Evolutionary conservation across 2,113 vertebrate genomes (phyloP).

Genomic region (Nothobranchius furzeri): DNA sequence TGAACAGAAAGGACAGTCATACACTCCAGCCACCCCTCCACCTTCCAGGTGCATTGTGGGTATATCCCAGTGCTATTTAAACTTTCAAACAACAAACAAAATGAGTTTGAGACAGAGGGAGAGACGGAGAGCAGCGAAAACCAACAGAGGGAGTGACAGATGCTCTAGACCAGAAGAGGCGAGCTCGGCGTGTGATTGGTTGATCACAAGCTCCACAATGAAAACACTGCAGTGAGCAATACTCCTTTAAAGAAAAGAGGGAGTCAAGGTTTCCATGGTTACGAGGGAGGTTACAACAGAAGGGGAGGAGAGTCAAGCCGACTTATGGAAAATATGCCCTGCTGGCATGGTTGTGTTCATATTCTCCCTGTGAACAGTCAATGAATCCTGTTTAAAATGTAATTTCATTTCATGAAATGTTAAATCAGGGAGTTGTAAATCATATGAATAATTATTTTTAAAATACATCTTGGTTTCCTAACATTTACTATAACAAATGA

Average conservation of each 20-base stretch:
- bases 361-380: conserved; percentile 3
- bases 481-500: too few relatives aligned
- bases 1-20: conserved; percentile 19
- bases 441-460: too few relatives aligned
- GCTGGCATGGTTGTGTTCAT: conserved; percentile 36
- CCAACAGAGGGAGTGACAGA: conserved; percentile 67
- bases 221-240: conserved; percentile 27
- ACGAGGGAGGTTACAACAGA: conserved; percentile 59
- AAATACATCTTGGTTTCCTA: too few relatives aligned
- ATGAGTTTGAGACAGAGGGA: conserved; percentile 14
- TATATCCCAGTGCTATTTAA: conserved; percentile 45
- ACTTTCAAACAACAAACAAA: conserved; percentile 33
- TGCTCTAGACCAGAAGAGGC: conserved; percentile 58
- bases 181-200: conserved; percentile 60
- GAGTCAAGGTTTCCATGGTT: conserved; percentile 63
- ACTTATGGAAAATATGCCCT: conserved; percentile 56
- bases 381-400: not conserved
- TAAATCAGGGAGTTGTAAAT: too few relatives aligned
- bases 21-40: conserved; percentile 25
- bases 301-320: conserved; percentile 47
- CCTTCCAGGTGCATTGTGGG: conserved; percentile 49
- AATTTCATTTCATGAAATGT: not conserved
- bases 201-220: conserved; percentile 38
- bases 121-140: conserved; percentile 19
- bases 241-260: conserved; percentile 9